These are phyloP conservation scores for Micromys minutus DNA, from an alignment of 2,113 vertebrate species.

Conservation along the genomic window DNA sequence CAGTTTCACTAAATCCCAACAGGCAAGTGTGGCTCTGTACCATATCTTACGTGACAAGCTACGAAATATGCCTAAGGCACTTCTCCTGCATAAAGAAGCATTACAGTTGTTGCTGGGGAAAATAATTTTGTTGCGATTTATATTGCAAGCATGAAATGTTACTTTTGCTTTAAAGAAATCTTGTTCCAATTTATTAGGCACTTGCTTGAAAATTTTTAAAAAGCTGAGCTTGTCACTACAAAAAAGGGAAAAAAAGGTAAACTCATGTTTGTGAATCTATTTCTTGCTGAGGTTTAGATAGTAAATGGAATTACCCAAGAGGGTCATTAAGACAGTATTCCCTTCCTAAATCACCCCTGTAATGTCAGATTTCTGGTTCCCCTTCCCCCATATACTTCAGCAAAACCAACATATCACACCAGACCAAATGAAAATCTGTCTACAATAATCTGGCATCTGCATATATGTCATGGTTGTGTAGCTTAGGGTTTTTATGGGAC, in stretches of 20 bases:
- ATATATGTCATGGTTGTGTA: not conserved
- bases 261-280: not conserved
- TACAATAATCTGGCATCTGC: not conserved
- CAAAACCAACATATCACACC: not conserved
- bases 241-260: constrained; percentile 10
- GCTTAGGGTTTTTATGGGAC: not conserved
- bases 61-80: not conserved
- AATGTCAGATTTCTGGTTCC: not conserved
- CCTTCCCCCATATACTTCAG: not conserved
- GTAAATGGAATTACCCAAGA: not conserved
- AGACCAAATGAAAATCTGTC: not conserved
- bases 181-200: not conserved
- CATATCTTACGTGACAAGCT: not conserved
- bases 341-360: not conserved
- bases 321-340: not conserved
- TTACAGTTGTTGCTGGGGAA: not conserved
- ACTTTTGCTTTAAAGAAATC: not conserved
- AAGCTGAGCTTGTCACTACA: constrained; percentile 18
- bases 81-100: not conserved
- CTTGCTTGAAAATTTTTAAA: constrained; percentile 17
- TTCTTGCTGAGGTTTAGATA: constrained; percentile 6
- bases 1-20: not conserved
- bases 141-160: constrained; percentile 14
- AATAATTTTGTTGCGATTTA: not conserved
- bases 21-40: not conserved